Evolutionary conservation across 2,797 vertebrate species (phyloP).

Genomic region (Myoxocephalus aenaeus): DNA sequence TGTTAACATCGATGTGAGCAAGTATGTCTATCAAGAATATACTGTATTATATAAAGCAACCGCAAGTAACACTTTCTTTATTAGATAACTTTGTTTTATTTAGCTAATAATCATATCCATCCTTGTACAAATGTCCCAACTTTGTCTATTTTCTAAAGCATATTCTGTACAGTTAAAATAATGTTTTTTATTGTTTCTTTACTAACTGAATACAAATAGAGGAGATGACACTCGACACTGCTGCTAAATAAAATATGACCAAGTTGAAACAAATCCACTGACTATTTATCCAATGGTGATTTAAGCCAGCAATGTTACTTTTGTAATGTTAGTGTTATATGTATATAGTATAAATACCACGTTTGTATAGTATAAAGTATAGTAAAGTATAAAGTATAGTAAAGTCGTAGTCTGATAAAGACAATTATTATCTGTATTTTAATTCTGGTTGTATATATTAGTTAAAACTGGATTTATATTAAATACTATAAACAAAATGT

Average conservation of each 20-base stretch:
- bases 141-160: slow-evolving; percentile 45
- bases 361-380: neutral
- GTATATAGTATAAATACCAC: neutral
- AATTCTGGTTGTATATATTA: neutral
- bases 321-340: slow-evolving; percentile 4
- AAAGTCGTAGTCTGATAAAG: neutral
- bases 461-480: slow-evolving; percentile 76
- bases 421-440: neutral
- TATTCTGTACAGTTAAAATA: slow-evolving; percentile 65
- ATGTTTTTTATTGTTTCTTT: slow-evolving; percentile 72
- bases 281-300: neutral
- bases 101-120: slow-evolving; percentile 17
- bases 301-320: neutral
- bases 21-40: neutral
- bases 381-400: neutral
- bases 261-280: neutral
- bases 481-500: slow-evolving; percentile 54
- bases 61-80: neutral
- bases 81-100: neutral
- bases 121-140: slow-evolving; percentile 34
- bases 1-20: neutral
- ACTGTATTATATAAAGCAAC: neutral
- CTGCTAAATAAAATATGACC: slow-evolving; percentile 9
- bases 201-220: slow-evolving; percentile 18
- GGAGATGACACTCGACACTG: neutral